Conservation (phyloP, 2,113 vertebrate genomes). For the Cnemophilus loriae region DNA sequence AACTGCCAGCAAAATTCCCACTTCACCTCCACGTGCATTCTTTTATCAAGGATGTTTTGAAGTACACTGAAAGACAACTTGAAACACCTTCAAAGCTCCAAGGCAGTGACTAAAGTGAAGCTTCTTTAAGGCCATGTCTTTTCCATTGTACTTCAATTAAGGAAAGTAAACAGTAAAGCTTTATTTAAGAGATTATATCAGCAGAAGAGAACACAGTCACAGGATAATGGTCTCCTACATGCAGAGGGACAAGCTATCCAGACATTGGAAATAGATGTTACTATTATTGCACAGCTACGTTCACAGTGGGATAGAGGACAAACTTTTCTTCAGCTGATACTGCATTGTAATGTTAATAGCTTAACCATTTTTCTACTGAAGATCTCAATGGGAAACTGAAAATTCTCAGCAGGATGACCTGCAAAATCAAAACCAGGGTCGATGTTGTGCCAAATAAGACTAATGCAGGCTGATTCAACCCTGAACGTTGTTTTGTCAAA, state of each 20-base stretch:
- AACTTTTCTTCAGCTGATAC: constrained; percentile 2
- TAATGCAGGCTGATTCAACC: not conserved
- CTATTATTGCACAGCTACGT: not conserved
- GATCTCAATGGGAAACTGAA: not conserved
- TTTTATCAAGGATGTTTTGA: constrained; percentile 45
- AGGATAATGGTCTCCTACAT: constrained; percentile 13
- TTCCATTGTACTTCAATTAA: constrained; percentile 47
- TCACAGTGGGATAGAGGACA: not conserved
- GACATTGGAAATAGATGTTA: not conserved
- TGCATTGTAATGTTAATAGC: not conserved
- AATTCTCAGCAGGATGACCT: not conserved
- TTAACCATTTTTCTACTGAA: not conserved
- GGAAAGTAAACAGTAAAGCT: constrained; percentile 55
- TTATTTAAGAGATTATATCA: constrained; percentile 53
- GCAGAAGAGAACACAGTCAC: not conserved
- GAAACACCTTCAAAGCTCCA: constrained; percentile 45
- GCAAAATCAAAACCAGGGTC: not conserved
- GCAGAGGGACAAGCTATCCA: constrained; percentile 2
- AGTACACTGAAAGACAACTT: constrained; percentile 42
- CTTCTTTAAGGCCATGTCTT: constrained; percentile 4
- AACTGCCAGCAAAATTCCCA: not conserved
- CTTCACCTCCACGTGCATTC: not conserved
- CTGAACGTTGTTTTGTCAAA: not conserved
- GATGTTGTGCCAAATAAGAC: not conserved
- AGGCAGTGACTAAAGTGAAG: constrained; percentile 7